Base-by-base conservation (phyloP, 2,888 invertebrate species). In the Dryobota labecula region DNA sequence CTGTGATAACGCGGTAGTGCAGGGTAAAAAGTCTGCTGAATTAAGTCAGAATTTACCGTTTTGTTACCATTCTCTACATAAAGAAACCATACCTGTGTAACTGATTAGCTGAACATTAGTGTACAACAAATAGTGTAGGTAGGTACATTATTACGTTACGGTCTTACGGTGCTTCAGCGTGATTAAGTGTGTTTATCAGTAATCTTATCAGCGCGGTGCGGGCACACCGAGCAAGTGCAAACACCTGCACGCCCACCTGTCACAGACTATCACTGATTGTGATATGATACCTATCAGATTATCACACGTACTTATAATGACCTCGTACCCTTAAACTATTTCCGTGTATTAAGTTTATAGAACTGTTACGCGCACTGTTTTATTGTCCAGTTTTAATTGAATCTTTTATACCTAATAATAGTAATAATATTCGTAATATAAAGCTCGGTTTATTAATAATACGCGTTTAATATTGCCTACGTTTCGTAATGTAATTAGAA, bases 171-270 rank as follows among this genome's bases (percentile, higher is more conserved):
- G 73, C 84, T 83, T 86, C 79, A 79, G 84, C 45, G 51, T 88
- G 87, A 89, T 88, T 90, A 87, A 80, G 63, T 64, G 70, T 81
- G 90, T 91, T 91, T 94, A 94, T 94, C 94, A 91, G 84, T 85
- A 80, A 84, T 85, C 85, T 92, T 93, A 93, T 92, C 94, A 92
- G 94, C 91, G 51, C 58, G 62, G 85, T 85, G 90, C 94, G 88
- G 87, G 84, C 86, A 92, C 90, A 94, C 94, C 89, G 86, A 84
- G 89, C 92, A 89, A 91, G 94, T 94, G 93, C 94, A 92, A 92
- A 93, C 95, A 95, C 95, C 95, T 95, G 95, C 92, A 87, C 76
- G 73, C 87, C 88, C 94, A 94, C 94, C 94, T 94, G 95, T 91
- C 88, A 84, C 85, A 85, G 87, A 88, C 89, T 90, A 85, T 85